These are phyloP conservation scores for Polylopha cassiicola DNA, from an alignment of 2,888 invertebrate genomes.

Conservation along the genomic window DNA sequence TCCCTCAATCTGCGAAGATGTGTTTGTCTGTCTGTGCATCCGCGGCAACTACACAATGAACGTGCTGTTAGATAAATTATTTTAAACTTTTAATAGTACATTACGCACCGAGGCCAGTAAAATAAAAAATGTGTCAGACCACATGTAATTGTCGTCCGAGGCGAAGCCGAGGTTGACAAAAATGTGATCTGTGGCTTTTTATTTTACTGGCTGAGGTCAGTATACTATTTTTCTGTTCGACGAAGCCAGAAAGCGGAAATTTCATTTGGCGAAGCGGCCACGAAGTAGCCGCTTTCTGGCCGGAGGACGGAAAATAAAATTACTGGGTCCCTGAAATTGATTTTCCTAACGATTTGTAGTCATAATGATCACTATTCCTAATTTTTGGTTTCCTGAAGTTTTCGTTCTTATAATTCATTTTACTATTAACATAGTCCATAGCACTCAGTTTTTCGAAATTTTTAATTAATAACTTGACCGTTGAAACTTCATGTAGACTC, in stretches of 20 bases:
- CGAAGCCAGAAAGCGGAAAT: no score
- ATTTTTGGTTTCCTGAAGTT: neutral
- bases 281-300: no score
- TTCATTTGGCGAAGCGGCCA: no score
- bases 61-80: neutral
- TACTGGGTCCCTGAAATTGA: neutral
- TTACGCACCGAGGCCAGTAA: no score
- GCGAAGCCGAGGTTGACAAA: no score
- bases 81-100: neutral
- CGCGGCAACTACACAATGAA: slow-evolving; percentile 10
- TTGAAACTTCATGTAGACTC: neutral
- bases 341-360: neutral
- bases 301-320: no score
- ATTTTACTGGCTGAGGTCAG: no score
- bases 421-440: neutral
- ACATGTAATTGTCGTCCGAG: no score
- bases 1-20: slow-evolving; percentile 38
- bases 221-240: no score
- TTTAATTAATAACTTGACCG: neutral
- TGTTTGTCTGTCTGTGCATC: slow-evolving; percentile 14
- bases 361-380: slow-evolving; percentile 1
- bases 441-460: slow-evolving; percentile 2
- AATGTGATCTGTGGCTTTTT: no score
- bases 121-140: no score
- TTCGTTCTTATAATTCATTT: neutral